A percentile compares a stretch with the other conserved stretches of the same genome.
Evolutionary conservation across 2,797 vertebrate genomes (phyloP).

Genomic region (Hoplostethus atlanticus): DNA sequence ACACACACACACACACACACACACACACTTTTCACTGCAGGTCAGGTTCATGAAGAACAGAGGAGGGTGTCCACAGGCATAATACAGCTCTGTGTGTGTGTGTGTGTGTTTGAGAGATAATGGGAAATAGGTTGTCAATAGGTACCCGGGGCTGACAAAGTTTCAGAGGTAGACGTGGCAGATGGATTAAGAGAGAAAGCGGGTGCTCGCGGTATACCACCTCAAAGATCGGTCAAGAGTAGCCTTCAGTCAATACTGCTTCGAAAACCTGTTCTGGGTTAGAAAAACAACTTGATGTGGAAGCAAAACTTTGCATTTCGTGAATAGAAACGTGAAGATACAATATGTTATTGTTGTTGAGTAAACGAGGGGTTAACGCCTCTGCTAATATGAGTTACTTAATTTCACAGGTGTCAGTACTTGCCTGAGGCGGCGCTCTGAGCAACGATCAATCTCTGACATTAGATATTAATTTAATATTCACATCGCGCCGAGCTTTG

Average conservation of each 20-base stretch:
- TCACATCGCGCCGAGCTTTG: constrained; percentile 1
- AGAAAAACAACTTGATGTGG: constrained; percentile 15
- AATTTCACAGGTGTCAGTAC: constrained; percentile 44
- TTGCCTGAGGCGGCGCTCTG: constrained; percentile 24
- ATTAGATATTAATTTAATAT: constrained; percentile 36
- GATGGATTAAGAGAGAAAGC: constrained; percentile 40
- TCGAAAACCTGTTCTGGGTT: constrained; percentile 28
- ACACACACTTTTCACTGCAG: constrained; percentile 2
- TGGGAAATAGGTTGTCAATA: constrained; percentile 47
- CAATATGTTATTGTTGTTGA: constrained; percentile 12
- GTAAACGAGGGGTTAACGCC: background rate
- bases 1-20: constrained; percentile 1
- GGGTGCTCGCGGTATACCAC: constrained; percentile 15
- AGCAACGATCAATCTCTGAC: constrained; percentile 29
- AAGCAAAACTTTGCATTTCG: too few relatives aligned
- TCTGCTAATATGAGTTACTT: constrained; percentile 21
- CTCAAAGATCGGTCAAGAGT: constrained; percentile 30
- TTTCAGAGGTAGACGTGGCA: constrained; percentile 32
- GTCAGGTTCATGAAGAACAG: too few relatives aligned
- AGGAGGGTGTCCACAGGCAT: too few relatives aligned
- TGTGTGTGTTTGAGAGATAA: constrained; percentile 6
- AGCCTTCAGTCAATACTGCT: constrained; percentile 22
- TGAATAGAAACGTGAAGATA: too few relatives aligned
- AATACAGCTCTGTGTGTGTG: background rate
- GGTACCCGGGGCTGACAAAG: constrained; percentile 43